Evolutionary conservation across 2,888 invertebrate species (phyloP).

Genomic region (Drosophila merina): DNA sequence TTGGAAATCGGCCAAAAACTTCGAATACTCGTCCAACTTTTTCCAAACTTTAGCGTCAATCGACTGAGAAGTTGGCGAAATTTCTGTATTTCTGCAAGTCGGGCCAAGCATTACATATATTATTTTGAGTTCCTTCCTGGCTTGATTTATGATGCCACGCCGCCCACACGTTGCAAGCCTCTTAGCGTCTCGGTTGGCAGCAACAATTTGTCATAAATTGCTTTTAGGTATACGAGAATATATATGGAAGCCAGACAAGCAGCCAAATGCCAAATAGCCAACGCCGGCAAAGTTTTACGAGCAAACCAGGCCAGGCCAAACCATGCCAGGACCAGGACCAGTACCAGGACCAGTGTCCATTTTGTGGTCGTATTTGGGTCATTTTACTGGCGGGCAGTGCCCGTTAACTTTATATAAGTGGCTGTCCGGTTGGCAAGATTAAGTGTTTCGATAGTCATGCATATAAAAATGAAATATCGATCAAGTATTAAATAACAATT

Average conservation of each 20-base stretch:
- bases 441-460: slow-evolving; percentile 76
- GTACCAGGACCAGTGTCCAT: slow-evolving; percentile 54
- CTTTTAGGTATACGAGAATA: slow-evolving; percentile 52
- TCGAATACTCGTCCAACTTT: not conserved
- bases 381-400: slow-evolving; percentile 57
- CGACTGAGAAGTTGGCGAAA: not conserved
- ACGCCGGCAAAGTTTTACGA: slow-evolving; percentile 67
- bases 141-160: slow-evolving; percentile 68
- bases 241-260: slow-evolving; percentile 17
- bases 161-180: slow-evolving; percentile 70
- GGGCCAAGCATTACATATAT: slow-evolving; percentile 23
- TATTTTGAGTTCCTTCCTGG: slow-evolving; percentile 38
- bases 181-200: slow-evolving; percentile 68
- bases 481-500: slow-evolving; percentile 78
- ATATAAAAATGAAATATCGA: slow-evolving; percentile 79
- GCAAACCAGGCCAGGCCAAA: slow-evolving; percentile 47
- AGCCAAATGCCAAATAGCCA: slow-evolving; percentile 57
- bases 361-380: slow-evolving; percentile 75
- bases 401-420: slow-evolving; percentile 71
- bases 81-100: not conserved
- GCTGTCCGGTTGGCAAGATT: slow-evolving; percentile 69
- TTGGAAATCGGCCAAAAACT: not conserved
- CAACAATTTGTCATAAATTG: slow-evolving; percentile 81
- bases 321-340: not conserved
- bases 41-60: not conserved